A percentile compares a stretch with the other conserved stretches of the same genome.
Conservation (phyloP, 2,113 vertebrate species). For the Scomber colias region DNA sequence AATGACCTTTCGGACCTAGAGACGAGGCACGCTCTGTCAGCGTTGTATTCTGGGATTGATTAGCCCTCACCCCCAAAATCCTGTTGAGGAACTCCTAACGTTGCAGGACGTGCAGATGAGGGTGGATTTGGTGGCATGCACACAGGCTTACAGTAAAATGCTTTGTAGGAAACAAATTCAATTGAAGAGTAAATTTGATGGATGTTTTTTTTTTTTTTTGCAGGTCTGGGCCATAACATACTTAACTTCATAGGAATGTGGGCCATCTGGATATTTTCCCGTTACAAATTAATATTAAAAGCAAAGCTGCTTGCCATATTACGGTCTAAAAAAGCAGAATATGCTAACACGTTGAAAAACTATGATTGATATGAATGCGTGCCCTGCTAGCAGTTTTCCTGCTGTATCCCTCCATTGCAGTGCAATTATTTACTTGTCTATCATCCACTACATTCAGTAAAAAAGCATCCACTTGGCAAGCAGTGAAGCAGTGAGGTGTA, state of each 20-base stretch:
- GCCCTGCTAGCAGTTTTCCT: too few species aligned
- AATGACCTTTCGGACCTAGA: slow-evolving; percentile 83
- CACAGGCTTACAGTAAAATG: slow-evolving; percentile 4
- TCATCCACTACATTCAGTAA: neutral
- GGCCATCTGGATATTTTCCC: too few species aligned
- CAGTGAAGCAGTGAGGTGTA: neutral
- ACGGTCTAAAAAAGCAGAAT: too few species aligned
- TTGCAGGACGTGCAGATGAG: neutral
- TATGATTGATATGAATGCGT: too few species aligned
- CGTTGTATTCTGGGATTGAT: slow-evolving; percentile 76
- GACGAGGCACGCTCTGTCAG: slow-evolving; percentile 71
- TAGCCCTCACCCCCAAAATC: slow-evolving; percentile 50
- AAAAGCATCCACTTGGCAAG: too few species aligned
- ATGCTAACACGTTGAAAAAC: too few species aligned
- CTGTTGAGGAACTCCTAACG: slow-evolving; percentile 16
- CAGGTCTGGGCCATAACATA: neutral
- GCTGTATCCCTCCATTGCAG: neutral
- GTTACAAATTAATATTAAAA: too few species aligned
- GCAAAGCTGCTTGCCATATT: neutral
- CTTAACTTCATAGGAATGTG: too few species aligned
- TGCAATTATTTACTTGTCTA: neutral
- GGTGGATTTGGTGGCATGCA: neutral
- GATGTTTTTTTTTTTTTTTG: slow-evolving; percentile 1
- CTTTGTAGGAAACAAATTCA: slow-evolving; percentile 11
- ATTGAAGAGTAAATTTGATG: neutral